Percentiles rank a stretch among this genome's conserved stretches.
Conservation (phyloP, 2,797 vertebrate species). For the Odontamblyopus rebecca region DNA sequence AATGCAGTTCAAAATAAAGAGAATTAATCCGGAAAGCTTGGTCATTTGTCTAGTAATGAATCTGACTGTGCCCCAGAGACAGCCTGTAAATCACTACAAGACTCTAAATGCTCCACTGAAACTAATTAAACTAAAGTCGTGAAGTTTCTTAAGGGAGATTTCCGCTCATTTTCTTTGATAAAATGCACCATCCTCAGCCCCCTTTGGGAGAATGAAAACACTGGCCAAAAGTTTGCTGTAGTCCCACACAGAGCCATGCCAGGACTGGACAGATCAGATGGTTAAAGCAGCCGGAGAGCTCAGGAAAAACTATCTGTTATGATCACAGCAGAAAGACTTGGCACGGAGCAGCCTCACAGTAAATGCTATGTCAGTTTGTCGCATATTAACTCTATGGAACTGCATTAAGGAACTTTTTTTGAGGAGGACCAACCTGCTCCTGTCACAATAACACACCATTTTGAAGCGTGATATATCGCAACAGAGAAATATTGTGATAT, state of each 20-base stretch:
- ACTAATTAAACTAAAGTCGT: conserved; percentile 40
- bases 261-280: conserved; percentile 26
- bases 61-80: conserved; percentile 13
- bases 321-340: conserved; percentile 9
- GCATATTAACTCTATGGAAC: neutral
- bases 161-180: conserved; percentile 19
- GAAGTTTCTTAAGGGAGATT: conserved; percentile 30
- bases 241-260: conserved; percentile 13
- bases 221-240: conserved; percentile 22
- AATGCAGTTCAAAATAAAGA: neutral
- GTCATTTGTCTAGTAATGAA: neutral
- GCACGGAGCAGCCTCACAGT: conserved; percentile 19
- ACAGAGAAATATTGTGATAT: too few relatives aligned
- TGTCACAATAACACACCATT: too few relatives aligned
- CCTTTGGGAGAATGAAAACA: conserved; percentile 24
- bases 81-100: conserved; percentile 18
- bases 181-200: conserved; percentile 15
- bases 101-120: conserved; percentile 32
- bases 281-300: conserved; percentile 24
- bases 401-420: too few relatives aligned
- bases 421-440: too few relatives aligned
- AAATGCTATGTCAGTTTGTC: neutral
- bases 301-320: conserved; percentile 21
- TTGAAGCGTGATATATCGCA: too few relatives aligned
- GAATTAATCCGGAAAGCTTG: neutral